Percentiles rank a stretch among this genome's conserved stretches.
Conservation (phyloP, 2,113 vertebrate genomes). For the Saiga tatarica region DNA sequence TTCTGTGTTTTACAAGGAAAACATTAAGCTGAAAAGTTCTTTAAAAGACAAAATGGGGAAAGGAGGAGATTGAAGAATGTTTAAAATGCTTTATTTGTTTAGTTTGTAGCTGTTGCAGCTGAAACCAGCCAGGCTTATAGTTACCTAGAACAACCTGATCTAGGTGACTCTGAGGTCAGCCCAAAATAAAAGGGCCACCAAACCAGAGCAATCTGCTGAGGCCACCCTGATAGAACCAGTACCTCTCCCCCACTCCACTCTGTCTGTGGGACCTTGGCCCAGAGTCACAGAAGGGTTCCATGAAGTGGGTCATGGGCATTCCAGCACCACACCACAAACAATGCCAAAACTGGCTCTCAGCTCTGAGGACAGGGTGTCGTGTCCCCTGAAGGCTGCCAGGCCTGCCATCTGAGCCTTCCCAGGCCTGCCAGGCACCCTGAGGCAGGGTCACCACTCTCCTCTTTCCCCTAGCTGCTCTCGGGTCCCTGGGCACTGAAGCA, state of each 20-base stretch:
- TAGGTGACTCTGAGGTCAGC: neutral
- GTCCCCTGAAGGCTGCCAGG: neutral
- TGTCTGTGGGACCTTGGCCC: neutral
- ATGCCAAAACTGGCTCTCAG: neutral
- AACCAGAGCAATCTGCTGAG: neutral
- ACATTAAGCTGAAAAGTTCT: neutral
- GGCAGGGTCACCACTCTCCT: neutral
- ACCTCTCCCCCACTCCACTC: too few relatives aligned
- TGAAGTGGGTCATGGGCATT: neutral
- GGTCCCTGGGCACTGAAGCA: neutral
- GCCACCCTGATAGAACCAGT: neutral
- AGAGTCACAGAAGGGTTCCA: neutral
- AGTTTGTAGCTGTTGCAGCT: neutral
- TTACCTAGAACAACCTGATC: neutral
- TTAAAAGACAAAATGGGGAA: neutral
- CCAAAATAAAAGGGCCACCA: neutral
- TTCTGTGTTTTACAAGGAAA: conserved; percentile 17
- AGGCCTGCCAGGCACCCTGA: neutral
- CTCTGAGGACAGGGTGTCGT: neutral
- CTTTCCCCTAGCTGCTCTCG: neutral
- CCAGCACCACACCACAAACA: neutral
- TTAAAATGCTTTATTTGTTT: neutral
- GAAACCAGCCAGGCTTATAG: neutral
- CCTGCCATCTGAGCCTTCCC: neutral
- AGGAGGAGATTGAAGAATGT: neutral